Conservation (phyloP, 2,113 vertebrate genomes). For the Centropus bengalensis region DNA sequence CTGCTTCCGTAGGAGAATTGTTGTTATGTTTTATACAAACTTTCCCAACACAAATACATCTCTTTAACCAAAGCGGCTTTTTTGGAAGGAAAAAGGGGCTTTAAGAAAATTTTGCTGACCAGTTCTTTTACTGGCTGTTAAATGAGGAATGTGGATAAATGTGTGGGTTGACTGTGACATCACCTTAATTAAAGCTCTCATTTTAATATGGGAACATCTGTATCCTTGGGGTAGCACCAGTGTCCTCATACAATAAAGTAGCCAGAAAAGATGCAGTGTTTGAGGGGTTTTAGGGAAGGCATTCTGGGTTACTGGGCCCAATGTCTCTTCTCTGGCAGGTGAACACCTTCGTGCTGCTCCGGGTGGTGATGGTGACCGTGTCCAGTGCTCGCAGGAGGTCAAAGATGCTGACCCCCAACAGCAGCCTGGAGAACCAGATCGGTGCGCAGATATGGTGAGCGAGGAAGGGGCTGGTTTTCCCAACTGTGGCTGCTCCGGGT, state of each 20-base stretch:
- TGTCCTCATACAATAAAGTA: background rate
- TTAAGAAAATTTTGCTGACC: background rate
- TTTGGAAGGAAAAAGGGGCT: background rate
- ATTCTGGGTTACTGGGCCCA: background rate
- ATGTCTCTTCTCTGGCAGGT: conserved; percentile 73
- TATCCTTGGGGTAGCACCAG: background rate
- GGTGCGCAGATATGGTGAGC: conserved; percentile 88
- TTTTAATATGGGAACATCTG: background rate
- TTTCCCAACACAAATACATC: background rate
- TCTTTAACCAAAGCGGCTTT: background rate
- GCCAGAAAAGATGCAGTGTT: background rate
- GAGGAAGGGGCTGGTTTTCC: background rate
- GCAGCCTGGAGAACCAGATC: conserved; percentile 82
- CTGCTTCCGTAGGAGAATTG: background rate
- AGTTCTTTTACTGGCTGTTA: background rate
- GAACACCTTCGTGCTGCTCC: conserved; percentile 87
- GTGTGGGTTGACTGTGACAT: background rate
- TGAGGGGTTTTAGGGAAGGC: background rate
- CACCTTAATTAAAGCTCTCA: background rate
- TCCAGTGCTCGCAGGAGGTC: conserved; percentile 83
- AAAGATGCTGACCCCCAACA: conserved; percentile 87
- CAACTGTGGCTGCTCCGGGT: background rate
- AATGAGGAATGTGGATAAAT: background rate
- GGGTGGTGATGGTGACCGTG: conserved; percentile 88
- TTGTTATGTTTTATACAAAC: background rate